These are phyloP conservation scores for Pentalonia nigronervosa DNA, from an alignment of 1,140 invertebrate species.

Conservation along the genomic window DNA sequence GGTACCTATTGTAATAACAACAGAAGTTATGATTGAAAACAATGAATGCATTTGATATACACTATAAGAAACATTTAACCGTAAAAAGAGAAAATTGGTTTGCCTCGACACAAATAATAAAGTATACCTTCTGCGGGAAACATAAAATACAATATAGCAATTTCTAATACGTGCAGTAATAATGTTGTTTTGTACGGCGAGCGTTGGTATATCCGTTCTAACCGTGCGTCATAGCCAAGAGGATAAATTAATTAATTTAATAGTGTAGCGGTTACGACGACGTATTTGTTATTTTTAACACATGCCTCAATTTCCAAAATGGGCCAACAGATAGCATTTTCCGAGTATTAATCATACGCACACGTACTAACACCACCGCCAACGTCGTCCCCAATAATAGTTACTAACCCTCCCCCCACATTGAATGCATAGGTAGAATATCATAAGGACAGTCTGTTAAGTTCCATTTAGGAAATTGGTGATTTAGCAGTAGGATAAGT, in stretches of 20 bases:
- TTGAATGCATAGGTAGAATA: not conserved
- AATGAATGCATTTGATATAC: not conserved
- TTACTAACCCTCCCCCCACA: not conserved
- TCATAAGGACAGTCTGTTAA: not conserved
- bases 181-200: not conserved
- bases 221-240: not conserved
- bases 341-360: not conserved
- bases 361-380: not conserved
- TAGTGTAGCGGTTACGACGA: not conserved
- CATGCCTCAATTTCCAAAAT: not conserved
- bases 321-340: not conserved
- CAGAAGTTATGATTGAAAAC: not conserved
- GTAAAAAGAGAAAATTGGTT: not conserved
- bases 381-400: not conserved
- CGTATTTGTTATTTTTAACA: slow-evolving; percentile 16
- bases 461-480: not conserved
- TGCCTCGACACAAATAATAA: not conserved
- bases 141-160: not conserved
- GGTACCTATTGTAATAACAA: not conserved
- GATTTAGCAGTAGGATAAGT: not conserved
- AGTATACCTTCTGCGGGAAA: not conserved
- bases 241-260: slow-evolving; percentile 3
- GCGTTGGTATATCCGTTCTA: not conserved
- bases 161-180: not conserved
- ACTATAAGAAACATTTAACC: not conserved